Base-by-base conservation (phyloP, 2,113 vertebrate species). In the Chlorodrepanis virens region DNA sequence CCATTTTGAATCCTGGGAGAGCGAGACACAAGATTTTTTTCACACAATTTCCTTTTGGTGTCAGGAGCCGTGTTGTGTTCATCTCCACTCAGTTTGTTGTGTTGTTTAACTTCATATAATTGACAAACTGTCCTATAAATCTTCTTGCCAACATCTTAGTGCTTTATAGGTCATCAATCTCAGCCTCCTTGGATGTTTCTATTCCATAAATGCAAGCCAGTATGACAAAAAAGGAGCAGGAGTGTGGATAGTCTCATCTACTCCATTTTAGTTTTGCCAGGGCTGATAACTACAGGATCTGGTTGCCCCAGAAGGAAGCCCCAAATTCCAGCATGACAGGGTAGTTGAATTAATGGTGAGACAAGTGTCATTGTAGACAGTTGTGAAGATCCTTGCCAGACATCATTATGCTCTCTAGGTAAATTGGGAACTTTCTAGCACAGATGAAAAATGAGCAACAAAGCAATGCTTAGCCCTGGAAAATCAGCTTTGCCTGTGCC, bases 111-210 rank as follows among this genome's bases (percentile, higher is more conserved):
- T 93, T 87, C 47, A 61, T 72, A 53, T 76, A 89, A 90, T 63
- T 83, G 93, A 82, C 69, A 83, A 86, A 83, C 63, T 72, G 52
- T 84, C 89, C 76, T 84, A 74, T 84, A 94, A 93, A 93, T 89
- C 91, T 87, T 83, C 44, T 44, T 81, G 56, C 47, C 72, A 79
- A 42, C 17, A 10, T 49, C 57, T 64, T 17, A 35, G 65, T 56
- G 77, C 28, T 89, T 92, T 47, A 52, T 21, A 89, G 40, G 45
- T 25, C 76, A 86, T 93, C 87, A 81, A 67, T 84, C 84, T 87
- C 49, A 28, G 69, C n/a, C 50, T 81, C 29, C 50, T 94, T 8
- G 3, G 65, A 29, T 59, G 14, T 59, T 56, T 33, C 61, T 75
- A 39, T 87, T 70, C 54, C 80, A 84, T 49, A 78, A 81, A 33